These are phyloP conservation scores for Stegana nigrithorax DNA, from an alignment of 2,888 invertebrate species.

Conservation along the genomic window DNA sequence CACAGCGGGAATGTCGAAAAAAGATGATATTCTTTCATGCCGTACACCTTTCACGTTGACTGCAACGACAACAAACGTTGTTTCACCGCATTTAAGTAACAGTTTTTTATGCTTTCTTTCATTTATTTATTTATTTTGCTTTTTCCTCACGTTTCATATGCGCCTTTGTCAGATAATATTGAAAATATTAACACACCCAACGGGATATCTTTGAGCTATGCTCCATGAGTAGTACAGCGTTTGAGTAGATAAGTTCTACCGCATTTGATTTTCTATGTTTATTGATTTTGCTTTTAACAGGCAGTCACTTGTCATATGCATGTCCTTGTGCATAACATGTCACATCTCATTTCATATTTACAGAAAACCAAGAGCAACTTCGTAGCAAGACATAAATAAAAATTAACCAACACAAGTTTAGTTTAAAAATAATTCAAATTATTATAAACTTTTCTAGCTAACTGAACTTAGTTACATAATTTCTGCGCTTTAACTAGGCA, in stretches of 20 bases:
- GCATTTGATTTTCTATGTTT: not conserved
- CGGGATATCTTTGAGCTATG: conserved; percentile 62
- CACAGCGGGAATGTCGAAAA: conserved; percentile 70
- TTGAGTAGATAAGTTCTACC: too few relatives aligned
- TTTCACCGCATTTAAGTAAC: not conserved
- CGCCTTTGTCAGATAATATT: conserved; percentile 60
- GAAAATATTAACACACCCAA: conserved; percentile 55
- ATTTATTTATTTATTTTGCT: conserved; percentile 5
- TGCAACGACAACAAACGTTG: conserved; percentile 49
- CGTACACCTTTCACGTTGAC: conserved; percentile 69
- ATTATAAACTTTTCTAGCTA: too few relatives aligned
- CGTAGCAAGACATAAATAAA: too few relatives aligned
- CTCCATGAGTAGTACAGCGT: conserved; percentile 28
- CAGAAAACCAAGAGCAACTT: not conserved
- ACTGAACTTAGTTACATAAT: too few relatives aligned
- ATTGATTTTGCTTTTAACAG: too few relatives aligned
- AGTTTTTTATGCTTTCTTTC: too few relatives aligned
- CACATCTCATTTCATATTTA: too few relatives aligned
- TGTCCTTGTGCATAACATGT: too few relatives aligned
- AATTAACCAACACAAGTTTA: too few relatives aligned
- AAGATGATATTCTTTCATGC: conserved; percentile 69
- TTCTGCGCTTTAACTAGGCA: too few relatives aligned
- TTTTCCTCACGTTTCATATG: conserved; percentile 16
- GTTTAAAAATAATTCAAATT: too few relatives aligned
- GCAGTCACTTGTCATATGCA: too few relatives aligned